Evolutionary conservation across 2,797 vertebrate species (phyloP), one percentile per base, ranked within the genome.

Genomic region (Phalanger gymnotis): DNA sequence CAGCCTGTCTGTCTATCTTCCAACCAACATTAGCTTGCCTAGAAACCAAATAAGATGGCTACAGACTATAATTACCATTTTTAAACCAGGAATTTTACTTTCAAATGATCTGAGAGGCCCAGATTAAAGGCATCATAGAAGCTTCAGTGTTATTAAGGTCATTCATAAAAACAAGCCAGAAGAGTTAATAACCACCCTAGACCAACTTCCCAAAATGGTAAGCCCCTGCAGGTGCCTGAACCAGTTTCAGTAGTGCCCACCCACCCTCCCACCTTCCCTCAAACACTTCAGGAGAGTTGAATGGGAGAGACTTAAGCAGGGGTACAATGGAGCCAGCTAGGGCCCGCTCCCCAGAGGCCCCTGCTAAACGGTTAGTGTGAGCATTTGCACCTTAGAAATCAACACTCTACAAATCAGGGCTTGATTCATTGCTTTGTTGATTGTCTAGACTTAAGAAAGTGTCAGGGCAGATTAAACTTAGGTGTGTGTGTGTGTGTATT

Each of bases 121-220:
- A 34, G 95, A 98, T 98, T 91, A 98, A 98, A 97, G 40, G 40
- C 73, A 47, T 47, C 9, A 27, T 47, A 47, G 96, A 87, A 94
- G 53, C 93, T 96, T 91, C 73, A 92, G 87, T 28, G 51, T 52
- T 53, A 47, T 97, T 93, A 96, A 0, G 92, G 40, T 51, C 19
- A 25, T 55, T 93, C 91, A 54, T 97, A 95, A 97, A 97, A 97
- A 54, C 2, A 19, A 54, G 1, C 87, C 61, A 89, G 31, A 61
- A 94, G 53, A 40, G 10, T 52, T 31, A 56, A 54, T 34, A 28
- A 54, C 92, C 91, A 89, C 6, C 54, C 91, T 66, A 52, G 12
- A 94, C 93, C 90, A 90, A n/a, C 30, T 56, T 58, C 92, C 53
- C 53, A 30, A 52, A 55, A 25, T 7, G 5, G 52, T 54, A 58